These are phyloP conservation scores for Goniozus legneri DNA, from an alignment of 1,140 invertebrate species.

Conservation along the genomic window DNA sequence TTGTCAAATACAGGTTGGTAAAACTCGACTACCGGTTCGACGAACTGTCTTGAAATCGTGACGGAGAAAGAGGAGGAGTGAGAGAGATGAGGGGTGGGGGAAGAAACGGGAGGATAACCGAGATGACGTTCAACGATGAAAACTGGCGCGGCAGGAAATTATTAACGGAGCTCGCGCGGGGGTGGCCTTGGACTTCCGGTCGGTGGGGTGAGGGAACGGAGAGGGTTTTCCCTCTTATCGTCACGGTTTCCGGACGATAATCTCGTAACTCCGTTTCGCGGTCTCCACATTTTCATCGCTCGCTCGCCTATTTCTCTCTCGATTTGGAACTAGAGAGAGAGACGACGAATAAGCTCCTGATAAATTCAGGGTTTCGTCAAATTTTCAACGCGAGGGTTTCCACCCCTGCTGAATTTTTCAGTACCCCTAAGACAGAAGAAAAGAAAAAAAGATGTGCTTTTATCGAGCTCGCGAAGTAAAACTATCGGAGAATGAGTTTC, in stretches of 20 bases:
- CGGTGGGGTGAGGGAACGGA: too few species aligned
- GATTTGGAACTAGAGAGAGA: not conserved
- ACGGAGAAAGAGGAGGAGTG: conserved; percentile 21
- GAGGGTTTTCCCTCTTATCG: too few species aligned
- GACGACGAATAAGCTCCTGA: not conserved
- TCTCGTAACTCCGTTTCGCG: conserved; percentile 10
- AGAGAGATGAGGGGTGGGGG: not conserved
- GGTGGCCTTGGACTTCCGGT: too few species aligned
- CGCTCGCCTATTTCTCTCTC: not conserved
- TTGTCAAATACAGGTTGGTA: conserved; percentile 87
- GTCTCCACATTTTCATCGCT: not conserved
- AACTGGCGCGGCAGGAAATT: conserved; percentile 22
- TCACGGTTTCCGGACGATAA: conserved; percentile 21
- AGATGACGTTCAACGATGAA: too few species aligned
- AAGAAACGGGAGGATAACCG: not conserved
- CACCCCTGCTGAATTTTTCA: too few species aligned
- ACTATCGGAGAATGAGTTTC: not conserved
- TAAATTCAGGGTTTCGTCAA: too few species aligned
- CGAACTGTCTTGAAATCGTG: too few species aligned
- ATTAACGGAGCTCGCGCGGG: conserved; percentile 25
- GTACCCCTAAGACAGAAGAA: too few species aligned
- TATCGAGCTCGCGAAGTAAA: not conserved
- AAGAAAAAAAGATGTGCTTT: not conserved
- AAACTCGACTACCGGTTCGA: too few species aligned
- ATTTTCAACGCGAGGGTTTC: too few species aligned